These are phyloP conservation scores for Meteorus colon DNA, from an alignment of 2,888 invertebrate species.

Conservation along the genomic window DNA sequence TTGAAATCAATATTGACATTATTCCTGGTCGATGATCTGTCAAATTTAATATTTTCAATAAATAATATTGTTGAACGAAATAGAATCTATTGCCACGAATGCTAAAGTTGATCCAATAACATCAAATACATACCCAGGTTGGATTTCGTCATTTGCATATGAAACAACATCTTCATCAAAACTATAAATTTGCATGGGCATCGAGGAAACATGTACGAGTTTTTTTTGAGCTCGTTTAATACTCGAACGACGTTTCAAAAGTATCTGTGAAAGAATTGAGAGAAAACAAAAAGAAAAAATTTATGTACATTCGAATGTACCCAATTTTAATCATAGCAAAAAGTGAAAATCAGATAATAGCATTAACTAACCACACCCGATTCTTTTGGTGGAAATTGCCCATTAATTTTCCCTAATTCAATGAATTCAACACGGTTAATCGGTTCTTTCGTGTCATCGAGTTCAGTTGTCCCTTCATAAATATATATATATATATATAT, in stretches of 20 bases:
- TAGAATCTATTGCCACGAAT: too few species aligned
- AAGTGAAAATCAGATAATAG: neutral
- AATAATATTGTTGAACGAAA: neutral
- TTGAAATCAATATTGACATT: neutral
- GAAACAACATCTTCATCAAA: conserved; percentile 47
- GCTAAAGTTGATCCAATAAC: too few species aligned
- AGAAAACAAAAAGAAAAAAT: neutral
- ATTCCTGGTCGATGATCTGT: conserved; percentile 1
- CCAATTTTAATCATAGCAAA: neutral
- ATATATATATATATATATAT: too few species aligned
- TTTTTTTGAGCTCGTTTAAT: conserved; percentile 51
- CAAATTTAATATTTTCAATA: neutral
- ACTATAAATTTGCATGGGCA: conserved; percentile 46
- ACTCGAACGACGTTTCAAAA: conserved; percentile 54
- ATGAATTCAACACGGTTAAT: conserved; percentile 30
- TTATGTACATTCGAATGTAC: neutral
- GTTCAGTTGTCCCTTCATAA: conserved; percentile 41
- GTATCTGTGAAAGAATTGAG: conserved; percentile 38
- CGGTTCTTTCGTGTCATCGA: conserved; percentile 37
- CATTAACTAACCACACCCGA: conserved; percentile 45
- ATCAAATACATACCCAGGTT: conserved; percentile 42
- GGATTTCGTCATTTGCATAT: conserved; percentile 45
- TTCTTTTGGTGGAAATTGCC: conserved; percentile 14
- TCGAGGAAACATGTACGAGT: conserved; percentile 46
- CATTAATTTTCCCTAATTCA: conserved; percentile 39